Percentiles rank a stretch among this genome's conserved stretches.
phyloP scores from a whole-genome alignment of 1,140 invertebrate genomes.

The Galleria mellonella region DNA sequence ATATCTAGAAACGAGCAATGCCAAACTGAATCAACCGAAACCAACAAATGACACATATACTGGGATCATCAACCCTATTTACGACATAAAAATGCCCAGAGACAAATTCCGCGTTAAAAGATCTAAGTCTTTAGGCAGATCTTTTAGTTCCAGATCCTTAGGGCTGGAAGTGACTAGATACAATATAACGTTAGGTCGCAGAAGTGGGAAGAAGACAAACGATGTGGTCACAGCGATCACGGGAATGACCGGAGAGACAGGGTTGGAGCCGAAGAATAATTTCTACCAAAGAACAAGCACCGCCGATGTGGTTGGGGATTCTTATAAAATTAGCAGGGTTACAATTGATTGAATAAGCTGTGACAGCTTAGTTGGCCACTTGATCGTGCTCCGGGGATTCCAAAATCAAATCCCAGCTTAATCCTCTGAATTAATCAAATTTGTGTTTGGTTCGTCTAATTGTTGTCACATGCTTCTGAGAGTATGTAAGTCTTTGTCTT shows the following conservation, averaged over 20 bases:
- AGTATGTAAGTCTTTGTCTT: too few relatives aligned
- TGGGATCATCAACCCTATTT: constrained; percentile 54
- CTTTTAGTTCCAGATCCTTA: constrained; percentile 37
- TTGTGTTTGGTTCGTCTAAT: too few relatives aligned
- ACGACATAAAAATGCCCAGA: constrained; percentile 50
- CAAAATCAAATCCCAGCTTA: too few relatives aligned
- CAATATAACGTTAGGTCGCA: constrained; percentile 41
- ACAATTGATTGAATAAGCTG: constrained; percentile 44
- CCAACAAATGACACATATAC: constrained; percentile 21
- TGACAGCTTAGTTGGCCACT: too few relatives aligned
- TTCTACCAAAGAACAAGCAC: constrained; percentile 40
- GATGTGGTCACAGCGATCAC: constrained; percentile 54
- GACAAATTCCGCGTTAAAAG: constrained; percentile 54
- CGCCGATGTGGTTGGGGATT: constrained; percentile 43
- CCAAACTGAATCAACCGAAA: constrained; percentile 10
- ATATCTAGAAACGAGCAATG: constrained; percentile 12
- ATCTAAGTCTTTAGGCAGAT: constrained; percentile 52
- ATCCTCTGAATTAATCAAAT: too few relatives aligned
- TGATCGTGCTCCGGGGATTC: too few relatives aligned
- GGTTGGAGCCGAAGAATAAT: constrained; percentile 37
- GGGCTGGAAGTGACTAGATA: constrained; percentile 44
- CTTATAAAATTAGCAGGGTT: constrained; percentile 45
- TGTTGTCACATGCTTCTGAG: too few relatives aligned
- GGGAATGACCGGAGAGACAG: constrained; percentile 38
- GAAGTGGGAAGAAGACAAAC: constrained; percentile 42